phyloP scores from a whole-genome alignment of 2,113 vertebrate species.

The Hydrochoerus hydrochaeris region DNA sequence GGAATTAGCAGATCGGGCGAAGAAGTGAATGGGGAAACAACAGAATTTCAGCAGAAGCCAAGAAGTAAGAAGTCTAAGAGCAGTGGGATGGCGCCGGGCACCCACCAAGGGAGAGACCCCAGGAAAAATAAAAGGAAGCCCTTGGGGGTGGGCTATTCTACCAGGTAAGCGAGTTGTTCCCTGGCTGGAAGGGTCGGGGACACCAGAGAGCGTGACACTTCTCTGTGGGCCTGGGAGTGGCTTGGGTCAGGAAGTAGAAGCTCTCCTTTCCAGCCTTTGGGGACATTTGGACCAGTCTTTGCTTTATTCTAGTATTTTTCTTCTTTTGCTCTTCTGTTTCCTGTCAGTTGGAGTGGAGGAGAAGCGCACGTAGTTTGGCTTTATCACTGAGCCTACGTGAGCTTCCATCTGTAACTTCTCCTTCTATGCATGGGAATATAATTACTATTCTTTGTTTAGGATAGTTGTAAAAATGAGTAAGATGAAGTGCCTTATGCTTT shows the following conservation, averaged over 20 bases:
- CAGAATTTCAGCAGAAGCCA: conserved; percentile 79
- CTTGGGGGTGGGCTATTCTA: conserved; percentile 94
- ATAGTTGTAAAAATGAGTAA: conserved; percentile 38
- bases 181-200: neutral
- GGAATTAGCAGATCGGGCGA: conserved; percentile 80
- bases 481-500: neutral
- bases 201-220: neutral
- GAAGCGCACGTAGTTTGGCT: conserved; percentile 1
- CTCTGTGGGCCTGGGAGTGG: neutral
- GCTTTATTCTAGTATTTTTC: neutral
- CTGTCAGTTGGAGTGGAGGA: neutral
- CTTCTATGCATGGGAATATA: neutral
- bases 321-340: neutral
- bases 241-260: neutral
- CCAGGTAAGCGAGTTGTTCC: conserved; percentile 87
- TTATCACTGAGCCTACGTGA: neutral
- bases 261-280: neutral
- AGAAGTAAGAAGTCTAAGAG: conserved; percentile 80
- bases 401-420: neutral
- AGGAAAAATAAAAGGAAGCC: conserved; percentile 93
- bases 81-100: conserved; percentile 85
- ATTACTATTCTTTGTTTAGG: conserved; percentile 23
- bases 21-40: conserved; percentile 83
- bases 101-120: conserved; percentile 92
- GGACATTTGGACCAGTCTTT: neutral